Percentiles rank a stretch among this genome's conserved stretches.
phyloP scores from a whole-genome alignment of 35 echinoderm and acorn worm genomes.

The Holothuria glaberrima region DNA sequence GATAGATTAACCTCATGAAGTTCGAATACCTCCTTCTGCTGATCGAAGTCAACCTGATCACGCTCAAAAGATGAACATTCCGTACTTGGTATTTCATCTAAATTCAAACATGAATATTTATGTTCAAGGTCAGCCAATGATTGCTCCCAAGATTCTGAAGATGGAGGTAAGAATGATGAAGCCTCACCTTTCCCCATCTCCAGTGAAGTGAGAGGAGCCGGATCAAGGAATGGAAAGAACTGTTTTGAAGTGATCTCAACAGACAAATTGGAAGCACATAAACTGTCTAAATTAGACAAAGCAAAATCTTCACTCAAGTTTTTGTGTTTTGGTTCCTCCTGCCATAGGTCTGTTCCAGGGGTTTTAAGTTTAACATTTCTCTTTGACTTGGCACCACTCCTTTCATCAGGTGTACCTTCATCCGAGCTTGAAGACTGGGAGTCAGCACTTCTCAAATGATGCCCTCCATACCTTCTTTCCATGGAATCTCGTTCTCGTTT shows the following conservation, averaged over 20 bases:
- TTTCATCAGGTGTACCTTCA: slow-evolving; percentile 15
- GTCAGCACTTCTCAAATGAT: background rate
- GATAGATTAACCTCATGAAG: slow-evolving; percentile 18
- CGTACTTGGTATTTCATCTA: slow-evolving; percentile 46
- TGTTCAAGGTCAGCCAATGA: slow-evolving; percentile 36
- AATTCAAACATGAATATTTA: slow-evolving; percentile 44
- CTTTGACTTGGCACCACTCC: slow-evolving; percentile 21
- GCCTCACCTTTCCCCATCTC: background rate
- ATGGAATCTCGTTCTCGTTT: slow-evolving; percentile 31
- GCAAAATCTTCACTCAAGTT: background rate
- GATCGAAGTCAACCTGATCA: slow-evolving; percentile 28
- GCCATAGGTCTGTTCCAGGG: background rate
- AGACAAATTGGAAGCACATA: background rate
- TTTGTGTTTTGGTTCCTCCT: background rate
- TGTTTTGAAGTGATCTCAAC: background rate
- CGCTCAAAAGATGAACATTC: slow-evolving; percentile 50
- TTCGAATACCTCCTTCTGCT: slow-evolving; percentile 46
- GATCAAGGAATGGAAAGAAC: slow-evolving; percentile 26
- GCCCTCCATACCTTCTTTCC: slow-evolving; percentile 5
- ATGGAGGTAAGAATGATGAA: background rate
- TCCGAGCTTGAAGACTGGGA: slow-evolving; percentile 46
- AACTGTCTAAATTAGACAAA: background rate
- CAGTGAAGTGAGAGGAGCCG: background rate
- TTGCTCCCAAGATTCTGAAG: slow-evolving; percentile 33
- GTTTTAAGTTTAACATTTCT: slow-evolving; percentile 27